A percentile compares a stretch with the other conserved stretches of the same genome.
phyloP scores from a whole-genome alignment of 1,140 invertebrate species.

The Stegodyphus mimosarum region DNA sequence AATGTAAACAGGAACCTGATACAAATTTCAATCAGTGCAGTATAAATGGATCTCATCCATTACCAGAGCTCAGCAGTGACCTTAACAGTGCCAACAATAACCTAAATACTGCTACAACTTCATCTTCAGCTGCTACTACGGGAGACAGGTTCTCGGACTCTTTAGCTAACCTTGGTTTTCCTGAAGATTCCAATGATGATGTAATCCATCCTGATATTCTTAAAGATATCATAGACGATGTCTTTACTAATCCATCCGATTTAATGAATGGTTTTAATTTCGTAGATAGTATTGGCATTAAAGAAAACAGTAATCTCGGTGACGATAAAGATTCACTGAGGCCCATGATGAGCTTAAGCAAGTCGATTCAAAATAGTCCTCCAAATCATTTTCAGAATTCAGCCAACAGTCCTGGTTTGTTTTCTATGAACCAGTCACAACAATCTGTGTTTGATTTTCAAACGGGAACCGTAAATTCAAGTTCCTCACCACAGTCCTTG shows the following conservation, averaged over 20 bases:
- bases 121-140: conserved; percentile 27
- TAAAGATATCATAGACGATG: conserved; percentile 89
- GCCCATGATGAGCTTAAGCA: conserved; percentile 36
- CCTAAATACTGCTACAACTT: conserved; percentile 5
- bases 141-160: conserved; percentile 74
- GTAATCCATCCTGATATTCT: conserved; percentile 82
- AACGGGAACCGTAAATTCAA: conserved; percentile 4
- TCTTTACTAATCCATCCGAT: conserved; percentile 73
- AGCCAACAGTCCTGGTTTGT: conserved; percentile 17
- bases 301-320: conserved; percentile 29
- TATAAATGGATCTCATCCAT: conserved; percentile 10
- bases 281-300: conserved; percentile 37
- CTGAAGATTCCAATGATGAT: conserved; percentile 84
- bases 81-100: conserved; percentile 20
- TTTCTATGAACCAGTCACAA: conserved; percentile 31
- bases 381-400: conserved; percentile 38
- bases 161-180: conserved; percentile 74
- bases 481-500: background rate
- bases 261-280: conserved; percentile 80
- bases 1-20: conserved; percentile 82
- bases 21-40: conserved; percentile 17
- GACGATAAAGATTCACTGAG: conserved; percentile 43
- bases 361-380: conserved; percentile 26
- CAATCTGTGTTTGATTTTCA: conserved; percentile 44
- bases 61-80: conserved; percentile 20